Percentiles rank a stretch among this genome's conserved stretches.
Conservation (phyloP, 2,113 vertebrate genomes). For the Orientallactaga bullata region DNA sequence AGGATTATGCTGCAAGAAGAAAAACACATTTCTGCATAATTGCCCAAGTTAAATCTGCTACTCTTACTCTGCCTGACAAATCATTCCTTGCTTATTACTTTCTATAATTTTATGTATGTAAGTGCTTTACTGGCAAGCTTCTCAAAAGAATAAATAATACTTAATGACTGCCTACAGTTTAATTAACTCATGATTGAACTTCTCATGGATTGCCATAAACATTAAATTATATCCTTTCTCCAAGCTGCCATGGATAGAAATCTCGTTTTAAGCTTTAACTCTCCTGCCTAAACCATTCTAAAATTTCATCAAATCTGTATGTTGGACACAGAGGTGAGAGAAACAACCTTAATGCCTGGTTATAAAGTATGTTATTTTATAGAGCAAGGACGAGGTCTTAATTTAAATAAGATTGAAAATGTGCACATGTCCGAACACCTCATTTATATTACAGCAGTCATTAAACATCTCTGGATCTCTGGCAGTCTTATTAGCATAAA, state of each 20-base stretch:
- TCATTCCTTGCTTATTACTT: slow-evolving; percentile 82
- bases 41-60: slow-evolving; percentile 75
- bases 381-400: slow-evolving; percentile 45
- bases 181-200: slow-evolving; percentile 87
- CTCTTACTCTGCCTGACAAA: slow-evolving; percentile 74
- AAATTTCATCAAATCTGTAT: neutral
- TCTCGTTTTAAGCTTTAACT: slow-evolving; percentile 64
- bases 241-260: slow-evolving; percentile 75
- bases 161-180: slow-evolving; percentile 85
- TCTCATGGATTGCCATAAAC: slow-evolving; percentile 79
- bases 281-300: slow-evolving; percentile 51
- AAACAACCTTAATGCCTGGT: neutral
- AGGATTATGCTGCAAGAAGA: slow-evolving; percentile 68
- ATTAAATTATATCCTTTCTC: slow-evolving; percentile 71
- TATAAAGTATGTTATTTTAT: slow-evolving; percentile 29
- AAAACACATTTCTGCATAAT: slow-evolving; percentile 68
- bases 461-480: slow-evolving; percentile 41
- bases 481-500: slow-evolving; percentile 77
- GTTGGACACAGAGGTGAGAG: neutral
- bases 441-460: slow-evolving; percentile 58
- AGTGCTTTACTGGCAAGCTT: slow-evolving; percentile 85
- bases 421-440: slow-evolving; percentile 35
- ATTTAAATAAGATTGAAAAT: slow-evolving; percentile 54
- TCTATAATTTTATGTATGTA: slow-evolving; percentile 82
- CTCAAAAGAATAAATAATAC: slow-evolving; percentile 83